phyloP scores from a whole-genome alignment of 2,797 vertebrate species.

The Prionace glauca region DNA sequence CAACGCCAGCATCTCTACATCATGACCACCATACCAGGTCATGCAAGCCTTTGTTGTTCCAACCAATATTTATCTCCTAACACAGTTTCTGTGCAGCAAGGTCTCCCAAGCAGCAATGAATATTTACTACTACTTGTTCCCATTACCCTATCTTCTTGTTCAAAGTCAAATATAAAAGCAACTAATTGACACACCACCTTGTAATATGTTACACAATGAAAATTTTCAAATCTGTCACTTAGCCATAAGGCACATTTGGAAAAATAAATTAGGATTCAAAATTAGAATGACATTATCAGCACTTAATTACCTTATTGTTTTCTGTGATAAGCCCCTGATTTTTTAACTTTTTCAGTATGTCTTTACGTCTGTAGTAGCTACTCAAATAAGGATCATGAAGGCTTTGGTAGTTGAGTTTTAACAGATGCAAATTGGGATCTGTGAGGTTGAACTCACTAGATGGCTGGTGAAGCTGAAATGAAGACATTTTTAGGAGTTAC shows the following conservation, averaged over 20 bases:
- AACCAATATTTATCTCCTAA: not conserved
- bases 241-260: not conserved
- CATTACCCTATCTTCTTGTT: not conserved
- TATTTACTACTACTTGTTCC: not conserved
- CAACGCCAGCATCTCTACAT: too few species aligned
- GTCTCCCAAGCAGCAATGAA: not conserved
- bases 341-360: slow-evolving; percentile 27
- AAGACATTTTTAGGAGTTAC: not conserved
- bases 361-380: slow-evolving; percentile 24
- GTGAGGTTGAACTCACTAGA: slow-evolving; percentile 31
- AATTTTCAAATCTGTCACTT: not conserved
- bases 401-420: slow-evolving; percentile 33
- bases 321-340: slow-evolving; percentile 34
- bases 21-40: not conserved
- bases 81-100: too few species aligned
- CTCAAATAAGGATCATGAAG: slow-evolving; percentile 36
- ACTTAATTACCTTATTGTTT: slow-evolving; percentile 26
- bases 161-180: not conserved
- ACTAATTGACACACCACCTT: not conserved
- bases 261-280: not conserved
- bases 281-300: not conserved
- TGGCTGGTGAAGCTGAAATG: slow-evolving; percentile 30
- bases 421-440: slow-evolving; percentile 12
- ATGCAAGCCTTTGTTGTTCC: not conserved
- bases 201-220: not conserved